These are phyloP conservation scores for Drosophila hawaiiensis DNA, from an alignment of 2,888 invertebrate species.

Conservation along the genomic window DNA sequence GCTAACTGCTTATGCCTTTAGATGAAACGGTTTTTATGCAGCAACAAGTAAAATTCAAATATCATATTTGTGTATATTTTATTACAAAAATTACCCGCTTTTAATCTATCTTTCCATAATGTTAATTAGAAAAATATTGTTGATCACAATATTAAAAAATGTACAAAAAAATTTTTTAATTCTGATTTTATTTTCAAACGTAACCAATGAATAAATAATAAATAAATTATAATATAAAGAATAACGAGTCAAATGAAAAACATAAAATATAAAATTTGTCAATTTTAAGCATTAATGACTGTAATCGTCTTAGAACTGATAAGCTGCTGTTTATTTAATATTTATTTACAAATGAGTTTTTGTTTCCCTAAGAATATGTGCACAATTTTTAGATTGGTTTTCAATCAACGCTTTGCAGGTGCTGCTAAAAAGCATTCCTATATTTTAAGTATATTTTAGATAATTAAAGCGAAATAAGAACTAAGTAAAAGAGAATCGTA, in stretches of 20 bases:
- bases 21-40: not conserved
- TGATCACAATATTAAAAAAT: not conserved
- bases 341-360: not conserved
- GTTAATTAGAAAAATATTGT: not conserved
- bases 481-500: not conserved
- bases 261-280: not conserved
- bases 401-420: too few species aligned
- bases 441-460: too few species aligned
- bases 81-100: not conserved
- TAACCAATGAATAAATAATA: not conserved
- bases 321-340: not conserved
- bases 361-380: too few species aligned
- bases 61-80: not conserved
- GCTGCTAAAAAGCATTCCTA: too few species aligned
- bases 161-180: not conserved
- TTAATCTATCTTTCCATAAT: not conserved
- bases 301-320: not conserved
- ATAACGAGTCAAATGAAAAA: not conserved
- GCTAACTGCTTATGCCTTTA: not conserved
- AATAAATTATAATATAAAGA: not conserved
- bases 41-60: not conserved
- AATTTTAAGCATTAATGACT: not conserved
- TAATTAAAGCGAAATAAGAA: not conserved
- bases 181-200: not conserved
- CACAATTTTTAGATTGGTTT: too few species aligned